Base-by-base conservation (phyloP, 1,140 invertebrate species). In the Littorina saxatilis region DNA sequence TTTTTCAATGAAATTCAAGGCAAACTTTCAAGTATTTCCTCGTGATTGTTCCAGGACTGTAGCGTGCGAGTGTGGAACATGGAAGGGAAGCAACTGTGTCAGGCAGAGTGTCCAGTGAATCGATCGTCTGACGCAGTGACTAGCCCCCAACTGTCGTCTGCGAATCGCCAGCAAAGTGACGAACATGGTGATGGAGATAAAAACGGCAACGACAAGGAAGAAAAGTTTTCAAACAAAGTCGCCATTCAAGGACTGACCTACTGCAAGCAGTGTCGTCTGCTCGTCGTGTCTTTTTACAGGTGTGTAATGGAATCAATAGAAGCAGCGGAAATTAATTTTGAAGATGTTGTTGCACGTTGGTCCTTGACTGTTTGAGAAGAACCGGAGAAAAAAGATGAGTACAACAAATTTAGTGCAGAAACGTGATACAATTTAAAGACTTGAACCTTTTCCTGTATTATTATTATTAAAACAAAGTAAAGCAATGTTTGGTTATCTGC, bases 11-110 rank as follows among this genome's bases (percentile, higher is more conserved):
- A n/a, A n/a, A n/a, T n/a, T n/a, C n/a, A n/a, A n/a, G n/a, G n/a
- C n/a, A n/a, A n/a, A n/a, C n/a, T n/a, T n/a, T n/a, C n/a, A n/a
- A n/a, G n/a, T n/a, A n/a, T n/a, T n/a, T n/a, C n/a, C n/a, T n/a
- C n/a, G n/a, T n/a, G n/a, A n/a, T n/a, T n/a, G n/a, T n/a, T 40
- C 17, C 55, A 82, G 80, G 80, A 82, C 74, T 66, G 55, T n/a
- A 82, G 52, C 27, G 37, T 82, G 15, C 55, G 80, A 13, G 73
- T 77, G 4, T 82, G 80, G 80, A 29, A 39, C 47, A 35, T 82
- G 37, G 73, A 82, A n/a, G 80, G 80, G 0, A 82, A 68, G 66
- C 72, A 82, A 55, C 58, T 68, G 5, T 29, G 58, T 27, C 63
- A 61, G 23, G n/a, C 47, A 2, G 40, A 76, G 43, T 63, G 63